phyloP scores from a whole-genome alignment of 1,140 invertebrate species.

The Bombus polaris region DNA sequence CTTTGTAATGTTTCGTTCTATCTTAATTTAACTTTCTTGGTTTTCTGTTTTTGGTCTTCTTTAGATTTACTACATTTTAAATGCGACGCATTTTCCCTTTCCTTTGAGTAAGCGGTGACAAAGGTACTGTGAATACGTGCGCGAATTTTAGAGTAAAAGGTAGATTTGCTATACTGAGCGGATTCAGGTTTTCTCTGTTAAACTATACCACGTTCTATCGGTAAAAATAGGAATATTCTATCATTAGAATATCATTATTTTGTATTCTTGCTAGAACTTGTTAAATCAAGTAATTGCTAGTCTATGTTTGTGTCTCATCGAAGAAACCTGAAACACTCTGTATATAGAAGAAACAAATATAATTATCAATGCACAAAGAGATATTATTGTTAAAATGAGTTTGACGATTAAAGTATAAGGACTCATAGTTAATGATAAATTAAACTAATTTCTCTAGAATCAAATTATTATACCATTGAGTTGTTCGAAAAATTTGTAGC shows the following conservation, averaged over 20 bases:
- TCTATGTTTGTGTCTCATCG: not conserved
- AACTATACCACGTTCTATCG: not conserved
- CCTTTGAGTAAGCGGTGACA: too few relatives aligned
- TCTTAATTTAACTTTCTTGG: not conserved
- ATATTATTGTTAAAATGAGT: not conserved
- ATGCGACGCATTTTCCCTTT: slow-evolving; percentile 28
- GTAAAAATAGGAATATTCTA: too few relatives aligned
- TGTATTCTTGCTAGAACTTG: not conserved
- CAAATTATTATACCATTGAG: too few relatives aligned
- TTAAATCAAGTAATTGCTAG: not conserved
- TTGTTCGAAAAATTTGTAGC: not conserved
- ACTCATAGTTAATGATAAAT: too few relatives aligned
- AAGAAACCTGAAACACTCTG: not conserved
- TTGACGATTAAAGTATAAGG: not conserved
- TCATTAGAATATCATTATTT: not conserved
- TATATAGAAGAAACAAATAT: not conserved
- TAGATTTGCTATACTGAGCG: not conserved
- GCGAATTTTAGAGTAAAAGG: not conserved
- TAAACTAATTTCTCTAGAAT: not conserved
- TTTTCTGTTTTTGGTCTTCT: not conserved
- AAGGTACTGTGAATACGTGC: not conserved
- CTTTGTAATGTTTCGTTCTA: not conserved
- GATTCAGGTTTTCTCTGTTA: not conserved
- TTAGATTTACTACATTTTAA: slow-evolving; percentile 26
- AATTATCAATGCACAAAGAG: not conserved